These are phyloP conservation scores for Dryomyza anilis DNA, from an alignment of 2,888 invertebrate genomes.

Conservation along the genomic window DNA sequence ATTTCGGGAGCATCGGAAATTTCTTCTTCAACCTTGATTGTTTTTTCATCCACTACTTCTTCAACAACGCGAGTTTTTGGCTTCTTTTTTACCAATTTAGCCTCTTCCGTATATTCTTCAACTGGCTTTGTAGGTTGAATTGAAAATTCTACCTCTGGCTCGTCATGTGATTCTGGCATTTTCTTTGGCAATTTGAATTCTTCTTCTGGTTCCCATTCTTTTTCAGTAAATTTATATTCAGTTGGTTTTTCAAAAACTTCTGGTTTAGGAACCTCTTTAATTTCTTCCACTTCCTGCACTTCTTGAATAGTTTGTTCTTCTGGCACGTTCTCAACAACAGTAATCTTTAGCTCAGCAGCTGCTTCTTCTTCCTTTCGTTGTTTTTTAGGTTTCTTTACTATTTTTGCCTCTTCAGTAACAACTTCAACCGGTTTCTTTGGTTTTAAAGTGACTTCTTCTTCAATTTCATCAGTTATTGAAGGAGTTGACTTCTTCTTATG, in stretches of 20 bases:
- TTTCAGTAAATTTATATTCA: slow-evolving; percentile 39
- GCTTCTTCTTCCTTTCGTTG: slow-evolving; percentile 42
- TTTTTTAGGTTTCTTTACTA: slow-evolving; percentile 48
- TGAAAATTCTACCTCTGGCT: slow-evolving; percentile 42
- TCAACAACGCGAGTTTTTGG: slow-evolving; percentile 48
- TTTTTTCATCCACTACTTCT: slow-evolving; percentile 47
- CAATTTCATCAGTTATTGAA: slow-evolving; percentile 51
- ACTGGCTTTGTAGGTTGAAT: slow-evolving; percentile 35
- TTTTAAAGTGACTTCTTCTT: slow-evolving; percentile 44
- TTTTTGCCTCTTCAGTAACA: slow-evolving; percentile 47
- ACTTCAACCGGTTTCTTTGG: slow-evolving; percentile 46
- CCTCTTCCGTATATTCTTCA: slow-evolving; percentile 43
- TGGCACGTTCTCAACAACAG: slow-evolving; percentile 31
- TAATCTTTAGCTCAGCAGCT: slow-evolving; percentile 41
- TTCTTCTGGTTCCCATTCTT: slow-evolving; percentile 44
- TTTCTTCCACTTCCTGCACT: slow-evolving; percentile 47
- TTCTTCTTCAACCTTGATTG: slow-evolving; percentile 51
- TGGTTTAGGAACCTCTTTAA: too few species aligned
- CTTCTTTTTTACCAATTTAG: slow-evolving; percentile 47
- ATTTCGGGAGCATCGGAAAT: slow-evolving; percentile 36
- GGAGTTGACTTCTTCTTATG: slow-evolving; percentile 46
- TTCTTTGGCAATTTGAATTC: slow-evolving; percentile 46
- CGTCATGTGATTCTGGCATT: slow-evolving; percentile 43
- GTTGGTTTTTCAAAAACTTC: slow-evolving; percentile 41
- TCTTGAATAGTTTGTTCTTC: slow-evolving; percentile 40